phyloP scores from a whole-genome alignment of 2,888 invertebrate genomes.

The Charanyca ferruginea region DNA sequence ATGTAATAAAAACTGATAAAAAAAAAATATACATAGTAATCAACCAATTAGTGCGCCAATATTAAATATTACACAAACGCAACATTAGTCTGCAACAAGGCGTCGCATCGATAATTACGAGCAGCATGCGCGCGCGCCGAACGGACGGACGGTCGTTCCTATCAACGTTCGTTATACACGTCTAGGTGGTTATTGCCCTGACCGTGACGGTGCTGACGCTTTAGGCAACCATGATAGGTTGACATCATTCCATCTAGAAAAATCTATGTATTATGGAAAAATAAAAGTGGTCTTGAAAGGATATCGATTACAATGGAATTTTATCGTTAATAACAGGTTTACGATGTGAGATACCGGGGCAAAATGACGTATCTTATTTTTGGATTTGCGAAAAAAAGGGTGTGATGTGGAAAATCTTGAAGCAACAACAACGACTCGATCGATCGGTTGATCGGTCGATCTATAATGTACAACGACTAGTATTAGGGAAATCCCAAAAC shows the following conservation, averaged over 20 bases:
- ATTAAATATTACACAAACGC: conserved; percentile 70
- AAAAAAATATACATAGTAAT: conserved; percentile 31
- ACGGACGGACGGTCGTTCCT: conserved; percentile 50
- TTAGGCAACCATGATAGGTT: conserved; percentile 53
- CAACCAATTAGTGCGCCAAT: conserved; percentile 60
- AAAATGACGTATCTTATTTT: background rate
- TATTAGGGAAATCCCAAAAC: conserved; percentile 2
- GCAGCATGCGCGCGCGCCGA: conserved; percentile 65
- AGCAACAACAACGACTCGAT: no score
- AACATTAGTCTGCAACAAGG: conserved; percentile 66
- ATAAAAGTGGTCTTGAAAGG: background rate
- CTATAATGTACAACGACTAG: no score
- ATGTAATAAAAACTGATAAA: no score
- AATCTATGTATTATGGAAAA: conserved; percentile 27
- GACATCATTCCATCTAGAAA: conserved; percentile 59
- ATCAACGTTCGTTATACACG: conserved; percentile 66
- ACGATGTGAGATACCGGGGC: background rate
- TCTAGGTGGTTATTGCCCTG: conserved; percentile 73
- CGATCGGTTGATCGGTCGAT: no score
- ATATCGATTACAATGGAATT: conserved; percentile 20
- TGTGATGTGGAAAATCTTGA: background rate
- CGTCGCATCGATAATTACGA: conserved; percentile 68
- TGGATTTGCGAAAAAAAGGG: background rate
- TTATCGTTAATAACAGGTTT: conserved; percentile 25
- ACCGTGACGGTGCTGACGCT: conserved; percentile 61